Percentiles rank a stretch among this genome's conserved stretches.
These are phyloP conservation scores for Oryzias curvinotus DNA, from an alignment of 2,113 vertebrate species.

Conservation along the genomic window DNA sequence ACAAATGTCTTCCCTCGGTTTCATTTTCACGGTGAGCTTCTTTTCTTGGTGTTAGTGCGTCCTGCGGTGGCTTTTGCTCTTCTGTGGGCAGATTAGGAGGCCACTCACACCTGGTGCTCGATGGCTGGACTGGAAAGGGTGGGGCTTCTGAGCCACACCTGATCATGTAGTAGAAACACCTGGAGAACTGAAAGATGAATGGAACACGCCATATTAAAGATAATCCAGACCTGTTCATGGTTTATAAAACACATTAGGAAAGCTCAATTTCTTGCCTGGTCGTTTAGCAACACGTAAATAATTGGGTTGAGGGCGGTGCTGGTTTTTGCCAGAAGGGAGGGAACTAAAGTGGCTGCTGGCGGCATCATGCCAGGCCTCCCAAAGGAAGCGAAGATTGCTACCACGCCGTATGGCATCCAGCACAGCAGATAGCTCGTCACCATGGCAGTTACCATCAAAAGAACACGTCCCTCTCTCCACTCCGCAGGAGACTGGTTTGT, in stretches of 20 bases:
- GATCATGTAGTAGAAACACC: constrained; percentile 48
- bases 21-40: background rate
- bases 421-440: constrained; percentile 56
- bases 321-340: constrained; percentile 54
- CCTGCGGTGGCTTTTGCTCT: constrained; percentile 2
- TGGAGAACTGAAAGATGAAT: constrained; percentile 48
- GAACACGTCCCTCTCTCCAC: constrained; percentile 31
- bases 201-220: background rate
- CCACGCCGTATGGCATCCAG: constrained; percentile 55
- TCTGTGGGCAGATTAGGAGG: background rate
- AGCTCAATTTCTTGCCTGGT: constrained; percentile 34
- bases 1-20: background rate
- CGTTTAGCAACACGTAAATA: constrained; percentile 55
- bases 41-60: background rate
- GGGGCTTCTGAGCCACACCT: constrained; percentile 38
- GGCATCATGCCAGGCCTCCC: constrained; percentile 33
- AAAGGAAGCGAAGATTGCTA: constrained; percentile 52
- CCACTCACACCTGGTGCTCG: constrained; percentile 19
- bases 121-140: background rate
- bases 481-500: constrained; percentile 17
- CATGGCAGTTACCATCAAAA: constrained; percentile 55
- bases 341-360: constrained; percentile 31
- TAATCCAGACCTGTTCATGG: background rate
- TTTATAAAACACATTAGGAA: background rate
- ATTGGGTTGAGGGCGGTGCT: constrained; percentile 59